A percentile compares a stretch with the other conserved stretches of the same genome.
phyloP scores from a whole-genome alignment of 2,797 vertebrate species.

The Hyperoplus immaculatus region DNA sequence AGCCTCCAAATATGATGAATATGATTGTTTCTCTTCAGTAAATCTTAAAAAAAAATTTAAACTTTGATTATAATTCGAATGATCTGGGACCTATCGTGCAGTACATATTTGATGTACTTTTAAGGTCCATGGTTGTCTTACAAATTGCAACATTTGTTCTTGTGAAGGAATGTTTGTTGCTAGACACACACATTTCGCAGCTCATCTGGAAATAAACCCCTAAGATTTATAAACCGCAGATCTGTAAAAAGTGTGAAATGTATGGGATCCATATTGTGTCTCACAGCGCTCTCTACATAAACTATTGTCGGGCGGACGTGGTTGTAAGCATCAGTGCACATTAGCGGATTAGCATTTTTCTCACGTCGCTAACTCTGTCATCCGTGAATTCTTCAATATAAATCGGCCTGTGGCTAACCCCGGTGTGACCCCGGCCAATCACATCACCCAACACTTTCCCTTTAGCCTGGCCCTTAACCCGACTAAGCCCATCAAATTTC shows the following conservation, averaged over 20 bases:
- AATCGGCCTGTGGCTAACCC: conserved; percentile 35
- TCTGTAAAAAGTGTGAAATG: conserved; percentile 18
- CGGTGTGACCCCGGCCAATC: conserved; percentile 36
- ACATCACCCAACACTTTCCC: conserved; percentile 49
- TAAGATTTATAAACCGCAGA: background rate
- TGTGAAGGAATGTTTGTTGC: background rate
- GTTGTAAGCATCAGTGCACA: conserved; percentile 25
- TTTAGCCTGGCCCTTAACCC: conserved; percentile 42
- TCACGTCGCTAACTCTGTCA: conserved; percentile 25
- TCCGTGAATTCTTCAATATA: conserved; percentile 22
- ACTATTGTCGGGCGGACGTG: conserved; percentile 5
- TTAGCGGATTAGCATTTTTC: conserved; percentile 38
- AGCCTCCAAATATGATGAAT: background rate
- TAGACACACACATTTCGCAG: background rate
- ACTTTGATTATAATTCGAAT: background rate
- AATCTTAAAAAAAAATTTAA: background rate
- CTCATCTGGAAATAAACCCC: background rate
- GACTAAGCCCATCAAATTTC: conserved; percentile 44
- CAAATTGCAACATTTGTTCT: background rate
- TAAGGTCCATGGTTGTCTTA: background rate
- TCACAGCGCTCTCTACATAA: background rate
- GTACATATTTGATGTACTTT: background rate
- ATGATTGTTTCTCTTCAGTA: background rate
- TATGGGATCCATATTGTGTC: conserved; percentile 12
- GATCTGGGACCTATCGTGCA: background rate